Base-by-base conservation (phyloP, 2,888 invertebrate species). In the Galerucella nymphaeae region DNA sequence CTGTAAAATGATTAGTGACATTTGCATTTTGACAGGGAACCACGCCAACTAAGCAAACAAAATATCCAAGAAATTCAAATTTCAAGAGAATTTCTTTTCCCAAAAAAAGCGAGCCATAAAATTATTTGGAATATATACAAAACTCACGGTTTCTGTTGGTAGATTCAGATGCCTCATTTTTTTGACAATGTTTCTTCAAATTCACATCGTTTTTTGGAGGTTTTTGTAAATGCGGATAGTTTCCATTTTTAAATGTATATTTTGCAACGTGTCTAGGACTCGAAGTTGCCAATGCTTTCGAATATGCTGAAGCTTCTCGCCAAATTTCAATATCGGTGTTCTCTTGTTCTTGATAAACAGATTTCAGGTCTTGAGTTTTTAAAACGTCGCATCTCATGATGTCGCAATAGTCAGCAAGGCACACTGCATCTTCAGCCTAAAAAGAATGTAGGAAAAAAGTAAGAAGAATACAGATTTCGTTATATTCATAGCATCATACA, bases 371-470 rank as follows among this genome's bases (percentile, higher is more conserved):
- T 84, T 94, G 92, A 74, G 93, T 92, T 78, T 92, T 90, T 80
- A 96, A 88, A 67, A 97, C 95, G 85, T 96, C 96, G 87, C 97
- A 97, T 80, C 97, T 91, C 93, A 97, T 96, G 82, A 97, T 95
- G 88, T 97, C 97, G 89, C 97, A 98, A 88, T 94, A 97, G 87
- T 97, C 96, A 66, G 96, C 96, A 82, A 97, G 90, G 87, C 97
- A 97, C 82, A 97, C 94, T 75, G 96, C 93, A 87, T 96, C 96
- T 87, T 96, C 95, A 70, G 93, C 95, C 96, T 96, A 84, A 41
- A 82, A 61, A 45, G 13, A 13, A 45, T 5, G 14, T 45, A 38
- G 1, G 8, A 38, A 38, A 38, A 38, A 38, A 38, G 30, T 38
- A 9, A 38, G 6, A 38, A 30, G 30, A 30, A 30, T 0, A 5